phyloP scores from a whole-genome alignment of 2,113 vertebrate species.

The Crotalus tigris region DNA sequence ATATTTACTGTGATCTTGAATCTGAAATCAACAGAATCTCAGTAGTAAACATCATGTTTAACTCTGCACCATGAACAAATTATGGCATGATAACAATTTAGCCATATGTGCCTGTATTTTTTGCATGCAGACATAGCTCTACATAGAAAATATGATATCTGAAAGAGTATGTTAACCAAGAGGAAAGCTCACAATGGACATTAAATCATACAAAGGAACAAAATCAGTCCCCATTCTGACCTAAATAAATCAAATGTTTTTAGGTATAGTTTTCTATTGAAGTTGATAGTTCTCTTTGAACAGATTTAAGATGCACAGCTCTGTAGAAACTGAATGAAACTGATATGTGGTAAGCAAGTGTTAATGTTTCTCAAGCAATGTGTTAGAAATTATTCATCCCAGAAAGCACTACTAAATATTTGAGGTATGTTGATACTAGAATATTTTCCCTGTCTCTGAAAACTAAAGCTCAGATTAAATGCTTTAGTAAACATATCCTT shows the following conservation, averaged over 20 bases:
- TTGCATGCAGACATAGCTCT: not conserved
- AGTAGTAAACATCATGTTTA: not conserved
- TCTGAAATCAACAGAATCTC: too few relatives aligned
- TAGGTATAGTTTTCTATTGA: not conserved
- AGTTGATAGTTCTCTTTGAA: not conserved
- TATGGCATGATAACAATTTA: not conserved
- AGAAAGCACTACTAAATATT: slow-evolving; percentile 2
- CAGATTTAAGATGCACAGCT: not conserved
- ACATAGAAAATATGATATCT: not conserved
- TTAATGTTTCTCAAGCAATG: not conserved
- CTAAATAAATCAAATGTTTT: not conserved
- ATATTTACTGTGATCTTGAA: too few relatives aligned
- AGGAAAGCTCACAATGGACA: not conserved
- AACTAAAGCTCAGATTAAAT: not conserved
- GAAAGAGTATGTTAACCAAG: not conserved
- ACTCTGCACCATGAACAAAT: not conserved
- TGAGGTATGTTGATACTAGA: not conserved
- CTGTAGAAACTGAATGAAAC: not conserved
- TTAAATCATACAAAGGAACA: not conserved
- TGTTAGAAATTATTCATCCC: not conserved
- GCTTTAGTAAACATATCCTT: not conserved
- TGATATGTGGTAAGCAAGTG: not conserved
- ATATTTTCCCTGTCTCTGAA: not conserved
- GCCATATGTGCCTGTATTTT: not conserved
- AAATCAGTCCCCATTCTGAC: not conserved